Percentiles rank a stretch among this genome's conserved stretches.
Conservation (phyloP, 1,140 invertebrate species). For the Calliphora vicina region DNA sequence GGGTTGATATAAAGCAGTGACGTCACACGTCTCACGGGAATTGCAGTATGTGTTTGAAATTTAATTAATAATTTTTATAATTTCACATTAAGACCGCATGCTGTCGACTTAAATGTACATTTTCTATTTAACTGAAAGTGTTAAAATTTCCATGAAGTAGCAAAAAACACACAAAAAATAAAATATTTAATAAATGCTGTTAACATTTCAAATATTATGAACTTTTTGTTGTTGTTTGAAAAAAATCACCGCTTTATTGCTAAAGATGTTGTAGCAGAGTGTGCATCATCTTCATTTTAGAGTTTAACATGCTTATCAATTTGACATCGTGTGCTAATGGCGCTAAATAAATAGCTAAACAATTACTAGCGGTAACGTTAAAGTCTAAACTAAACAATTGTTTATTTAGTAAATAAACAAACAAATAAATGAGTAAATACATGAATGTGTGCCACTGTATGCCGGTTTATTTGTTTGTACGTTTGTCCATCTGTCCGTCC, state of each 20-base stretch:
- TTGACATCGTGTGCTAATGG: conserved; percentile 31
- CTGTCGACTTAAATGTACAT: background rate
- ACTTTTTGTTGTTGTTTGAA: no score
- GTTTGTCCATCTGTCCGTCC: no score
- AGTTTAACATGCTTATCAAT: conserved; percentile 23
- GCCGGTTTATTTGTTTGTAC: no score
- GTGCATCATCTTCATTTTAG: conserved; percentile 2
- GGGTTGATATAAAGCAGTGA: background rate
- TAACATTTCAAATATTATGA: no score
- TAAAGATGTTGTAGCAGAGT: background rate
- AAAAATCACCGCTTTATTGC: background rate
- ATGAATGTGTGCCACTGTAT: background rate
- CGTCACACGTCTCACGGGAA: conserved; percentile 7
- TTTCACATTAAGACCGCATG: conserved; percentile 26
- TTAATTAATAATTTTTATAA: conserved; percentile 32
- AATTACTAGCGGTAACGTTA: conserved; percentile 16
- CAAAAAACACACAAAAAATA: no score
- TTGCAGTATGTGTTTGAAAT: conserved; percentile 4
- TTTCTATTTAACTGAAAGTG: background rate
- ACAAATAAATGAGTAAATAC: background rate
- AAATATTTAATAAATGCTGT: no score
- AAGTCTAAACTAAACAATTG: background rate
- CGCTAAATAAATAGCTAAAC: conserved; percentile 34
- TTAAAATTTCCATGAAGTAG: background rate
- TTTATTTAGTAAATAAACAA: background rate